Evolutionary conservation across 2,888 invertebrate species (phyloP).

Genomic region (Drosophila kuntzei): DNA sequence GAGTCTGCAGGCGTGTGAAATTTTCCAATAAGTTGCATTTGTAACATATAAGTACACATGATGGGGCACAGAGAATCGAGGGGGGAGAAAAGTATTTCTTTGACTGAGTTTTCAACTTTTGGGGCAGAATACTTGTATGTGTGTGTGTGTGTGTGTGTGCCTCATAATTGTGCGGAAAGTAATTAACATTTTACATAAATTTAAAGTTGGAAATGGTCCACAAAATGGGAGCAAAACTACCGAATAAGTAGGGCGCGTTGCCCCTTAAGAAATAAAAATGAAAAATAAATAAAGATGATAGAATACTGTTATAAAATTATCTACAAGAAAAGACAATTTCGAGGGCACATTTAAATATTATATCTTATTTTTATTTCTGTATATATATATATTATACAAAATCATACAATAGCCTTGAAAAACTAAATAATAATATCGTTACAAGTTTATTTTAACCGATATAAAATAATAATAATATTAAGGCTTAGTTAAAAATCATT

Average conservation of each 20-base stretch:
- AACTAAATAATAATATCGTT: too few relatives aligned
- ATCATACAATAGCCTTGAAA: too few relatives aligned
- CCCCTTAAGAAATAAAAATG: neutral
- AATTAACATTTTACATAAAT: constrained; percentile 70
- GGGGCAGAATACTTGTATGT: neutral
- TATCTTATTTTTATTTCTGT: too few relatives aligned
- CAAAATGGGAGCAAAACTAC: constrained; percentile 17
- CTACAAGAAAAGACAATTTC: too few relatives aligned
- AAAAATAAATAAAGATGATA: too few relatives aligned
- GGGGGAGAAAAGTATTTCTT: constrained; percentile 8
- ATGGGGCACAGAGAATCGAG: neutral
- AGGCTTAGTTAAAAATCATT: too few relatives aligned
- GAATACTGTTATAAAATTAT: neutral
- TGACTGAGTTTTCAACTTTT: constrained; percentile 29
- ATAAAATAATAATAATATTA: too few relatives aligned
- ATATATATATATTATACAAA: too few relatives aligned
- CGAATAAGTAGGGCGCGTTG: constrained; percentile 1
- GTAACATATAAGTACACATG: constrained; percentile 22
- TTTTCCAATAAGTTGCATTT: constrained; percentile 73
- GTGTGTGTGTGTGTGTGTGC: constrained; percentile 22
- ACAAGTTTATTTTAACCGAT: too few relatives aligned
- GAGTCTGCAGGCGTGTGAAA: constrained; percentile 72
- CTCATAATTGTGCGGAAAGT: constrained; percentile 67
- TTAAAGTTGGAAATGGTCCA: constrained; percentile 43
- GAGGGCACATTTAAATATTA: neutral